Evolutionary conservation across 2,113 vertebrate genomes (phyloP).

Genomic region (Serinus canaria): DNA sequence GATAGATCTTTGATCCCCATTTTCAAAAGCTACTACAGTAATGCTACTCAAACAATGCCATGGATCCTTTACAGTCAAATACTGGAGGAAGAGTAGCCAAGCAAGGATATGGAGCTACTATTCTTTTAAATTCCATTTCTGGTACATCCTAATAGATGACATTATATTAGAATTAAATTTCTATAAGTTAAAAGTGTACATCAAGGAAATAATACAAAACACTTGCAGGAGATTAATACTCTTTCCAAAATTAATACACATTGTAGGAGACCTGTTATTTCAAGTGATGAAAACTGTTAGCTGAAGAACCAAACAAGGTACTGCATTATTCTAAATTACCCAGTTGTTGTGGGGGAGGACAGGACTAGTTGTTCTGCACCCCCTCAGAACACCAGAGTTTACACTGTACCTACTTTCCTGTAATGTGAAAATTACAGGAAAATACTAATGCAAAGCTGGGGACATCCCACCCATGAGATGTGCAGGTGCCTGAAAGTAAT

Average conservation of each 20-base stretch:
- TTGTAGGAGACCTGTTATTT: neutral
- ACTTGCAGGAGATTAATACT: neutral
- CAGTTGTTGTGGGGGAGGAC: fast-evolving
- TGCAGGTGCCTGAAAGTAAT: neutral
- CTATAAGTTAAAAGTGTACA: neutral
- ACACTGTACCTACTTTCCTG: neutral
- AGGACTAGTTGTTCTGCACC: neutral
- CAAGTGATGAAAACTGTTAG: neutral
- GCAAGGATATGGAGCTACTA: neutral
- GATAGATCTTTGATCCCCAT: neutral
- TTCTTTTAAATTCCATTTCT: neutral
- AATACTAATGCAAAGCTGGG: neutral
- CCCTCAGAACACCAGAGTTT: neutral
- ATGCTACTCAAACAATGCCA: neutral
- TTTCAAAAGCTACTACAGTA: neutral
- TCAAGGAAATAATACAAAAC: neutral
- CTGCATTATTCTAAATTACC: neutral
- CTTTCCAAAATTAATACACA: neutral
- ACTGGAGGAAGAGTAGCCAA: neutral
- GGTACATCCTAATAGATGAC: neutral
- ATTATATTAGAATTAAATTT: neutral
- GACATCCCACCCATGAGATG: neutral
- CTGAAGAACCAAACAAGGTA: neutral
- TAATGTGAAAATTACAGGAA: neutral
- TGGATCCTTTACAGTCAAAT: neutral